Percentiles rank a stretch among this genome's conserved stretches.
These are phyloP conservation scores for Acrobasis consociella DNA, from an alignment of 2,888 invertebrate genomes.

Conservation along the genomic window DNA sequence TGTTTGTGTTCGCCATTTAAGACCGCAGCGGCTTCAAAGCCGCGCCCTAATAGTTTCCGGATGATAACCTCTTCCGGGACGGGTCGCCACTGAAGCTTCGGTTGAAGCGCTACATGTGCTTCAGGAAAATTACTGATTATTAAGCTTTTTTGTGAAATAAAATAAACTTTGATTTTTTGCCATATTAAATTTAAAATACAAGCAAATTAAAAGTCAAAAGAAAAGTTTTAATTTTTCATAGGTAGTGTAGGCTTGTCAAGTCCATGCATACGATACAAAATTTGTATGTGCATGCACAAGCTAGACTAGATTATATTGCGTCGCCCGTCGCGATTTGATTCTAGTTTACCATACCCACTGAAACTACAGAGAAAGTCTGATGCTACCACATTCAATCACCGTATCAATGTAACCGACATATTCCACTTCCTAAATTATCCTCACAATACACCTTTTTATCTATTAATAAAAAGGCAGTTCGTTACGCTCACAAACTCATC, in stretches of 20 bases:
- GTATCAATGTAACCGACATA: neutral
- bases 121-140: neutral
- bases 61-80: slow-evolving; percentile 22
- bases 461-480: slow-evolving; percentile 19
- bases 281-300: too few species aligned
- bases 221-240: too few species aligned
- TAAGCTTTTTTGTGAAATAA: neutral
- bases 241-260: too few species aligned
- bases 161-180: neutral
- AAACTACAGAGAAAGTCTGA: neutral
- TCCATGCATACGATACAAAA: too few species aligned
- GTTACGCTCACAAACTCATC: slow-evolving; percentile 19
- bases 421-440: neutral
- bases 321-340: too few species aligned
- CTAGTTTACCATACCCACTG: too few species aligned
- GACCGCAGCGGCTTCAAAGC: slow-evolving; percentile 54
- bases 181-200: too few species aligned
- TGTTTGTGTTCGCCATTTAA: slow-evolving; percentile 77
- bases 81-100: neutral
- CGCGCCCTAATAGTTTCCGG: slow-evolving; percentile 23
- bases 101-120: neutral
- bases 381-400: neutral
- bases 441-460: slow-evolving; percentile 8
- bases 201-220: too few species aligned
- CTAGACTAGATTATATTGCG: too few species aligned